These are phyloP conservation scores for Siderastrea radians DNA, from an alignment of 92 coral and sea anemone species.

Conservation along the genomic window DNA sequence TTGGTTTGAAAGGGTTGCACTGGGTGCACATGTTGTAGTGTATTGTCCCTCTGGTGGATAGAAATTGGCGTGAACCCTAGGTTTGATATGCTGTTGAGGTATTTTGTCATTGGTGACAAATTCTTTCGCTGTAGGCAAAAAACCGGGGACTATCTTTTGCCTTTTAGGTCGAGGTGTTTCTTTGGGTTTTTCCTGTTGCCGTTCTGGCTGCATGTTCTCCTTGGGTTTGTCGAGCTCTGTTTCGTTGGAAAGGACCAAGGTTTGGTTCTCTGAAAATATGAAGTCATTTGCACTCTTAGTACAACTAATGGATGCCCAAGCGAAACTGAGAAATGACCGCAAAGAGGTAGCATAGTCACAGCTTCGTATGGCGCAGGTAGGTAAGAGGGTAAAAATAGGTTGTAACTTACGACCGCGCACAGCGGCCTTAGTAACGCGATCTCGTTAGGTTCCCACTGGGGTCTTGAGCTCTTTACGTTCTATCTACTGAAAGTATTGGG, in stretches of 20 bases:
- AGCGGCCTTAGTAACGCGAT: too few relatives aligned
- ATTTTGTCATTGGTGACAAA: neutral
- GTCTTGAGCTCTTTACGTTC: too few relatives aligned
- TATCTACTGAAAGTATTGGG: too few relatives aligned
- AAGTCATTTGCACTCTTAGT: too few relatives aligned
- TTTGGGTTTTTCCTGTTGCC: slow-evolving; percentile 7
- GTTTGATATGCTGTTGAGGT: slow-evolving; percentile 15
- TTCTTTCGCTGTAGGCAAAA: neutral
- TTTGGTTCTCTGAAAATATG: neutral
- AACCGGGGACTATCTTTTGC: neutral
- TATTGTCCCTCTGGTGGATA: neutral
- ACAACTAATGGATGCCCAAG: too few relatives aligned
- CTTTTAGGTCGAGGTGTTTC: slow-evolving; percentile 1
- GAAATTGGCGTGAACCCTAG: neutral
- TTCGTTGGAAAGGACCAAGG: slow-evolving; percentile 19
- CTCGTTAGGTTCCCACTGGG: too few relatives aligned
- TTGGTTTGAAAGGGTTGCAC: neutral
- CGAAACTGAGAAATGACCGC: too few relatives aligned
- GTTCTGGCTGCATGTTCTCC: slow-evolving; percentile 36
- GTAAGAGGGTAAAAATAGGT: too few relatives aligned
- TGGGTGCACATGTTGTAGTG: slow-evolving; percentile 1
- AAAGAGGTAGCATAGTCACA: too few relatives aligned
- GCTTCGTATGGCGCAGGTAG: too few relatives aligned
- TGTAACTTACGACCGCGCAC: too few relatives aligned
- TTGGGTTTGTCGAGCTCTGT: slow-evolving; percentile 36